Percentiles rank a stretch among this genome's conserved stretches.
These are phyloP conservation scores for Urocyon cinereoargenteus DNA, from an alignment of 2,797 vertebrate genomes.

Conservation along the genomic window DNA sequence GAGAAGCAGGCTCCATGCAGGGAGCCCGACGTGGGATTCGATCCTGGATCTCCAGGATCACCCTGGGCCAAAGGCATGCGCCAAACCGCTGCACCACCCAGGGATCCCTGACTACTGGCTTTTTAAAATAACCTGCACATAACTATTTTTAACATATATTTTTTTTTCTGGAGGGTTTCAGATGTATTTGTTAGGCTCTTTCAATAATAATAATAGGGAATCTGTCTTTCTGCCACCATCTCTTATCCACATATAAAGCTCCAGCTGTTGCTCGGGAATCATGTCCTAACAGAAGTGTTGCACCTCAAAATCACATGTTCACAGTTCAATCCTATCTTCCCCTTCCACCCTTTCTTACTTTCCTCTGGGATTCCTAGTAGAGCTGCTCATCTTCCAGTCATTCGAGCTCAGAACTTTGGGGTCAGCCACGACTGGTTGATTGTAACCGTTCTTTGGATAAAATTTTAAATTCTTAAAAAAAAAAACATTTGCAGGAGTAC, in stretches of 20 bases:
- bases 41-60: no score
- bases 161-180: background rate
- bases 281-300: background rate
- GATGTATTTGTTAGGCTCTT: background rate
- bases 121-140: background rate
- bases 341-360: background rate
- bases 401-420: background rate
- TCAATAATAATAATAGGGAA: background rate
- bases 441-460: background rate
- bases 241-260: background rate
- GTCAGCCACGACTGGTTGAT: background rate
- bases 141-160: background rate
- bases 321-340: background rate
- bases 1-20: no score
- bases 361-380: background rate
- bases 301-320: background rate
- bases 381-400: background rate
- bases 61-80: no score
- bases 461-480: constrained; percentile 26
- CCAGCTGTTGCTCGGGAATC: background rate
- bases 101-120: background rate
- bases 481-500: background rate
- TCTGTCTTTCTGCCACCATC: background rate
- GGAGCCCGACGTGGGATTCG: no score
- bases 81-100: no score